Conservation (phyloP, 1,140 invertebrate species). For the Pseudomyrmex sp. region DNA sequence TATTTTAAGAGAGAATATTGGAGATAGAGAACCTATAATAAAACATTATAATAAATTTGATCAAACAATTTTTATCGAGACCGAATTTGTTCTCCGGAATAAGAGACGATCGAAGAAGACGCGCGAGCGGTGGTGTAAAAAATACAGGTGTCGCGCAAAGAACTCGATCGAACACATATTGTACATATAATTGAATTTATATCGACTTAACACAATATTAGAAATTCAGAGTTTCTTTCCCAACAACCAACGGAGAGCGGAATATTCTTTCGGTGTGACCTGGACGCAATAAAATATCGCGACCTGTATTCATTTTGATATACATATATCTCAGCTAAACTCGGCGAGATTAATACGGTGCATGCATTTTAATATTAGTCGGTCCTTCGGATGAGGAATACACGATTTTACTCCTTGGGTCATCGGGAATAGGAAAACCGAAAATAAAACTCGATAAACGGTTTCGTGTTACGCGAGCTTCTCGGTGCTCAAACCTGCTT, state of each 20-base stretch:
- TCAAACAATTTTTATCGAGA: neutral
- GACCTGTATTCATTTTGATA: conserved; percentile 72
- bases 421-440: conserved; percentile 49
- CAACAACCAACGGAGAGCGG: conserved; percentile 19
- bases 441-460: conserved; percentile 68
- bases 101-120: neutral
- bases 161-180: neutral
- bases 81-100: neutral
- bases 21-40: neutral
- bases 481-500: conserved; percentile 50
- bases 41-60: neutral
- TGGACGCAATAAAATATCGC: conserved; percentile 65
- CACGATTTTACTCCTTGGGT: conserved; percentile 56
- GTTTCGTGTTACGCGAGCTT: conserved; percentile 28
- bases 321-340: conserved; percentile 67
- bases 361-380: conserved; percentile 72
- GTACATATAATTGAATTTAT: neutral
- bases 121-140: too few species aligned
- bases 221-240: conserved; percentile 37
- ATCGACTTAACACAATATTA: conserved; percentile 27
- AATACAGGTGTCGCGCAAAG: too few species aligned
- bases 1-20: too few species aligned
- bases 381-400: conserved; percentile 59
- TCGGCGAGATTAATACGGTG: conserved; percentile 58
- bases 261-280: conserved; percentile 63